A percentile compares a stretch with the other conserved stretches of the same genome.
Evolutionary conservation across 1,140 invertebrate genomes (phyloP).

Genomic region (Lepidurus couesii): DNA sequence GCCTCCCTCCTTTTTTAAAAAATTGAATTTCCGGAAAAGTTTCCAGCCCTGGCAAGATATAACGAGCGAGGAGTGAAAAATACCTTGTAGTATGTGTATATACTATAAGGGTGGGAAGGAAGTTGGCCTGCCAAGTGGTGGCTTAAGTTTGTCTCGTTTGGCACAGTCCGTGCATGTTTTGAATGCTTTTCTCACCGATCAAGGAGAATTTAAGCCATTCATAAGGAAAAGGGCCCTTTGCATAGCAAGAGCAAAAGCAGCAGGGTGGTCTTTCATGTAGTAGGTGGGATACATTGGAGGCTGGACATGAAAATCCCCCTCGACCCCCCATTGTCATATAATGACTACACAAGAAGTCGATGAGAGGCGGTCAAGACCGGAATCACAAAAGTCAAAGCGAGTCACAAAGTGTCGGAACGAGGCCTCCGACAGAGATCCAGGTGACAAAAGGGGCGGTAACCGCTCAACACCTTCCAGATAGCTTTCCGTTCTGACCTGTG

Average conservation of each 20-base stretch:
- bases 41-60: neutral
- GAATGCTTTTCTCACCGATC: neutral
- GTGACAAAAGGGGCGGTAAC: conserved; percentile 13
- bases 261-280: neutral
- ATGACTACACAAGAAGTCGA: conserved; percentile 15
- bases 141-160: neutral
- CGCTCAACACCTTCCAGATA: neutral
- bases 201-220: neutral
- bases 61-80: neutral
- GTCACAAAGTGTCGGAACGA: conserved; percentile 20
- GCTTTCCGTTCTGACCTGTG: neutral
- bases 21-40: neutral
- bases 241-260: neutral
- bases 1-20: neutral
- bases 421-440: conserved; percentile 16
- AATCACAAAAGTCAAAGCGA: conserved; percentile 12
- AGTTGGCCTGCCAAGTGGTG: neutral
- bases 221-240: neutral
- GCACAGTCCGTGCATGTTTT: neutral
- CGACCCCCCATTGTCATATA: conserved; percentile 18
- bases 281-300: conserved; percentile 12
- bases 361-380: conserved; percentile 16
- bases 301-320: conserved; percentile 5
- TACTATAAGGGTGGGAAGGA: neutral
- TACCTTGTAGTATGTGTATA: neutral